Conservation (phyloP, 35 echinoderm and acorn worm species). For the Holothuria glaberrima region DNA sequence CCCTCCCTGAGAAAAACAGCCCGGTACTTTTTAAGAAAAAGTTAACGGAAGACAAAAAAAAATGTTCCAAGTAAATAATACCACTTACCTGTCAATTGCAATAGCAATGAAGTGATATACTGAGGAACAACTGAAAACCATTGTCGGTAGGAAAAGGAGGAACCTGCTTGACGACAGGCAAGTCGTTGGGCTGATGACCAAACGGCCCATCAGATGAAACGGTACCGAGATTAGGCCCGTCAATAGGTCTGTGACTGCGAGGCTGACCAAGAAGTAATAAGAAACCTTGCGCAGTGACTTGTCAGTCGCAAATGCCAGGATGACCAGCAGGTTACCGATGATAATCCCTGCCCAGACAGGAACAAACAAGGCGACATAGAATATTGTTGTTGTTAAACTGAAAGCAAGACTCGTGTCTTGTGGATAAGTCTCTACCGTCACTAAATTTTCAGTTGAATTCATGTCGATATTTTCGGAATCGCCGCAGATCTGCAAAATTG, state of each 20-base stretch:
- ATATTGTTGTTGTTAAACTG: constrained; percentile 1
- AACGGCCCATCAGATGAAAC: constrained; percentile 25
- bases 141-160: constrained; percentile 41
- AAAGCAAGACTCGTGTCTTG: constrained; percentile 1
- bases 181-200: constrained; percentile 53
- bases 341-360: constrained; percentile 32
- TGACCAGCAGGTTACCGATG: constrained; percentile 58
- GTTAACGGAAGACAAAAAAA: too few species aligned
- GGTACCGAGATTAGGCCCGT: constrained; percentile 56
- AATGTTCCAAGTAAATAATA: too few species aligned
- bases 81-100: constrained; percentile 50
- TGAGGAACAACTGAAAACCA: constrained; percentile 49
- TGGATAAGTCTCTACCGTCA: too few species aligned
- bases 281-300: constrained; percentile 46
- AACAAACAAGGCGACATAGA: not conserved
- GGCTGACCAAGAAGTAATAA: constrained; percentile 58
- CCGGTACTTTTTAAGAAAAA: too few species aligned
- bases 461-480: too few species aligned
- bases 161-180: constrained; percentile 30
- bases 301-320: constrained; percentile 48
- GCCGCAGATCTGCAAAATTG: too few species aligned
- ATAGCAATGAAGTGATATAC: constrained; percentile 54
- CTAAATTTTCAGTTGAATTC: too few species aligned
- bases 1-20: too few species aligned
- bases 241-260: constrained; percentile 58